Percentiles rank a stretch among this genome's conserved stretches.
These are phyloP conservation scores for Eupelmus urozonus DNA, from an alignment of 2,888 invertebrate genomes.

Conservation along the genomic window DNA sequence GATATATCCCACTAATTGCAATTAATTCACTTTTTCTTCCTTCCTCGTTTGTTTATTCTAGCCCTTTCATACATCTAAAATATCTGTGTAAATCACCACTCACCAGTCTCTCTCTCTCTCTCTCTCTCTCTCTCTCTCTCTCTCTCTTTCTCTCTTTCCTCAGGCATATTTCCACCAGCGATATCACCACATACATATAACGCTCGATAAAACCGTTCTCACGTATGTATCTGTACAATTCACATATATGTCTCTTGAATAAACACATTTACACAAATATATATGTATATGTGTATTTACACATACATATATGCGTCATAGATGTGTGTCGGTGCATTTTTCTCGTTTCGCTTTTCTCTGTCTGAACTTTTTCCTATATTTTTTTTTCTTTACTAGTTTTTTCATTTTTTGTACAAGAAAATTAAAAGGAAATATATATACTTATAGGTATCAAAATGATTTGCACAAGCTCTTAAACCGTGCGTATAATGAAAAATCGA, in stretches of 20 bases:
- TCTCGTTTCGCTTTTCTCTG: constrained; percentile 23
- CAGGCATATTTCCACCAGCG: constrained; percentile 14
- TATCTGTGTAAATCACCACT: background rate
- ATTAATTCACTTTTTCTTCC: constrained; percentile 44
- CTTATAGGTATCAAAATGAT: too few species aligned
- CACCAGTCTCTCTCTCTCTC: too few species aligned
- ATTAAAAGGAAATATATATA: constrained; percentile 12
- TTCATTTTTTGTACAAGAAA: background rate
- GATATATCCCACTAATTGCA: constrained; percentile 41
- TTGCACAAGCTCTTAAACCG: too few species aligned
- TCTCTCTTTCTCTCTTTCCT: constrained; percentile 12
- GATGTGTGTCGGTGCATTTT: constrained; percentile 20
- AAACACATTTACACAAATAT: background rate
- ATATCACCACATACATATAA: constrained; percentile 31
- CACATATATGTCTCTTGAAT: constrained; percentile 5
- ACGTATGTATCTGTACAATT: background rate
- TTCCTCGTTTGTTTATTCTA: constrained; percentile 36
- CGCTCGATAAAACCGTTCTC: background rate
- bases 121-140: too few species aligned
- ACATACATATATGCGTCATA: background rate
- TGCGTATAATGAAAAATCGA: background rate
- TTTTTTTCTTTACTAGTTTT: background rate
- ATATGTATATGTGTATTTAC: background rate
- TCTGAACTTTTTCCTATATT: background rate
- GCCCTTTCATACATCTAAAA: constrained; percentile 1